A percentile compares a stretch with the other conserved stretches of the same genome.
phyloP scores from a whole-genome alignment of 2,888 invertebrate species.

The Andrena chrysosceles region DNA sequence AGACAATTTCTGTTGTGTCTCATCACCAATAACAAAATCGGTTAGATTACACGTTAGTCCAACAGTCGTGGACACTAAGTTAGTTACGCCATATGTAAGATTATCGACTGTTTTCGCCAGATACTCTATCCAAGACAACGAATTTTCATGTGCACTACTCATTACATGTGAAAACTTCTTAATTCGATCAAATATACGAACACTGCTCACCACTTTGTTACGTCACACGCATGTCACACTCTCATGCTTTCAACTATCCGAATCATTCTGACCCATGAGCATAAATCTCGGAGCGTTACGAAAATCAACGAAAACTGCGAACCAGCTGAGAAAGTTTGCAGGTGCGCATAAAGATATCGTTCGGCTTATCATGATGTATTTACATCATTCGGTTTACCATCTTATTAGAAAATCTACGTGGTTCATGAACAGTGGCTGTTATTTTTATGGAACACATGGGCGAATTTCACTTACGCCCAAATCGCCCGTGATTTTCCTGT shows the following conservation, averaged over 20 bases:
- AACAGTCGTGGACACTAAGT: constrained; percentile 74
- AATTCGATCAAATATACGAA: constrained; percentile 30
- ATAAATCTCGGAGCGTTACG: constrained; percentile 1
- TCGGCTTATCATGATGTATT: too few species aligned
- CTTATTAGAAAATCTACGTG: too few species aligned
- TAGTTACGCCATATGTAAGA: constrained; percentile 70
- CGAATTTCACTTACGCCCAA: too few species aligned
- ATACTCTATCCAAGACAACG: constrained; percentile 78
- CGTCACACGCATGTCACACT: constrained; percentile 28
- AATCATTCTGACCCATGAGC: constrained; percentile 32
- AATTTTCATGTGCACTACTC: constrained; percentile 76
- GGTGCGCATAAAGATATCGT: too few species aligned
- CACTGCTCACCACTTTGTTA: constrained; percentile 35
- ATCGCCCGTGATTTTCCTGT: too few species aligned
- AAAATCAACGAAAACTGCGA: too few species aligned
- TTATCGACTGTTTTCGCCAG: constrained; percentile 77
- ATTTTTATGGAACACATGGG: too few species aligned
- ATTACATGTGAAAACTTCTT: constrained; percentile 73
- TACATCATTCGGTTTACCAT: too few species aligned
- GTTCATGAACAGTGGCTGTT: too few species aligned
- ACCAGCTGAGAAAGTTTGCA: too few species aligned
- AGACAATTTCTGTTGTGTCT: constrained; percentile 60
- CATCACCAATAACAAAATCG: constrained; percentile 55
- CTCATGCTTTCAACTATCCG: constrained; percentile 23
- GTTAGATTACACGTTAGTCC: constrained; percentile 72